phyloP scores from a whole-genome alignment of 2,888 invertebrate species.

The Cyaniris semiargus region DNA sequence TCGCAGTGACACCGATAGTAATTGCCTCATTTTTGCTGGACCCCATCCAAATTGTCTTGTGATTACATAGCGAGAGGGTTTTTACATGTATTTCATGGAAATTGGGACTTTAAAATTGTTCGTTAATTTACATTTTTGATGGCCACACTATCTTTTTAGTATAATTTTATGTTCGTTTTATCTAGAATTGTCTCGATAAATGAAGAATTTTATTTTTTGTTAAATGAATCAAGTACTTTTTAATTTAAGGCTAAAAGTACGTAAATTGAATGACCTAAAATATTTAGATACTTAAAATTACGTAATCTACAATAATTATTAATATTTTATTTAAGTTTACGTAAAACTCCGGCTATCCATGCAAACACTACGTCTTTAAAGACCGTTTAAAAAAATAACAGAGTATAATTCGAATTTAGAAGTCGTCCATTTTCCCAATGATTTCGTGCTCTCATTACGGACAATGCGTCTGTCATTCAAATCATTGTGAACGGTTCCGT shows the following conservation, averaged over 20 bases:
- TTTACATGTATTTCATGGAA: slow-evolving; percentile 30
- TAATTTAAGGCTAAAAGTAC: neutral
- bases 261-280: too few species aligned
- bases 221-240: neutral
- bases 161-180: slow-evolving; percentile 12
- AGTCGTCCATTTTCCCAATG: slow-evolving; percentile 23
- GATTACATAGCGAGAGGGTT: slow-evolving; percentile 31
- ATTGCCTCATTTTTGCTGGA: slow-evolving; percentile 40
- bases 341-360: too few species aligned
- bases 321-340: too few species aligned
- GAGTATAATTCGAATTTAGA: neutral
- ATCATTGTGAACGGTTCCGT: slow-evolving; percentile 32
- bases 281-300: too few species aligned
- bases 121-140: slow-evolving; percentile 22
- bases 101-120: slow-evolving; percentile 28
- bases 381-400: neutral
- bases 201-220: neutral
- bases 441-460: slow-evolving; percentile 25
- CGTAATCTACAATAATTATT: too few species aligned
- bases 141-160: slow-evolving; percentile 12
- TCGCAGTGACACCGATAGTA: slow-evolving; percentile 34
- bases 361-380: neutral
- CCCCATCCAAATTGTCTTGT: slow-evolving; percentile 38
- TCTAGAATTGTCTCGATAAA: slow-evolving; percentile 3
- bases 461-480: slow-evolving; percentile 32